Evolutionary conservation across 2,113 vertebrate genomes (phyloP).

Genomic region (Gadus macrocephalus): DNA sequence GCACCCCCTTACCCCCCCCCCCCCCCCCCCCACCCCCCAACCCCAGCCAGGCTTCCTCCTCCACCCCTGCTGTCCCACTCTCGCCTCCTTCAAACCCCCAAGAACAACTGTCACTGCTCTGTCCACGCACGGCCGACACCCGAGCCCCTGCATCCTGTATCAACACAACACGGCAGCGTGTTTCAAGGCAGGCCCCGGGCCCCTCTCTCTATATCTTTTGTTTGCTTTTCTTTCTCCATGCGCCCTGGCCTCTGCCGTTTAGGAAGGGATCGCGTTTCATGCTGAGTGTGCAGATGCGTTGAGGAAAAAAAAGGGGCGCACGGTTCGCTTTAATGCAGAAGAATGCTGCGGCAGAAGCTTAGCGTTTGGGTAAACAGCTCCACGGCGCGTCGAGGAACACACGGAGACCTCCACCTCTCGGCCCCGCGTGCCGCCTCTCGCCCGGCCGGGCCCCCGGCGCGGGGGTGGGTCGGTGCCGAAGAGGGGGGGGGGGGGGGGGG

Average conservation of each 20-base stretch:
- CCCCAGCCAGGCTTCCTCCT: conserved; percentile 22
- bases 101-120: conserved; percentile 20
- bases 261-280: conserved; percentile 40
- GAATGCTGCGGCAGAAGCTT: conserved; percentile 29
- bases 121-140: conserved; percentile 22
- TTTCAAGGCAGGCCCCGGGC: not conserved
- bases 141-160: conserved; percentile 29
- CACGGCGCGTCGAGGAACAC: conserved; percentile 27
- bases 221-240: not conserved
- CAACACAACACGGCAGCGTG: conserved; percentile 4
- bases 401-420: conserved; percentile 6
- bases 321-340: conserved; percentile 23
- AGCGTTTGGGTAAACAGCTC: conserved; percentile 42
- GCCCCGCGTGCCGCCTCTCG: too few relatives aligned
- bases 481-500: conserved; percentile 37
- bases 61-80: conserved; percentile 27
- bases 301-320: conserved; percentile 20
- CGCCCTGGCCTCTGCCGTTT: conserved; percentile 18
- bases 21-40: not conserved
- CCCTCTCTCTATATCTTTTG: not conserved
- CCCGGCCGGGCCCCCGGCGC: too few relatives aligned
- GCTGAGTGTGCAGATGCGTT: conserved; percentile 50
- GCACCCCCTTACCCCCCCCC: not conserved
- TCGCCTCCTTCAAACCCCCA: conserved; percentile 15
- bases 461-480: conserved; percentile 27